phyloP scores from a whole-genome alignment of 2,888 invertebrate genomes.

The Operophtera brumata region DNA sequence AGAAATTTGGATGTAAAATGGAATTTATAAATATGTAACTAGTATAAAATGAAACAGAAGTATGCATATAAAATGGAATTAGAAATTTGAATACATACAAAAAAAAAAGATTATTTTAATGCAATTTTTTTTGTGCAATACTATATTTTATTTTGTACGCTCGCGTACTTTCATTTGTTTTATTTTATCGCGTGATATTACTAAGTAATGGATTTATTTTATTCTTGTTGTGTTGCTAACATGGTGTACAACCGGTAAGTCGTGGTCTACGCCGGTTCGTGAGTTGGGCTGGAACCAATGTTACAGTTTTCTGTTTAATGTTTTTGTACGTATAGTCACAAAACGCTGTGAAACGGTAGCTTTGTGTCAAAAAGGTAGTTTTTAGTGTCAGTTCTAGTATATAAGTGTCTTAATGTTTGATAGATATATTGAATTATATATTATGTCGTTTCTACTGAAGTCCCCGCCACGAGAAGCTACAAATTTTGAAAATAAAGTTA shows the following conservation, averaged over 20 bases:
- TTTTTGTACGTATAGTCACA: conserved; percentile 29
- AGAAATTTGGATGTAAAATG: too few species aligned
- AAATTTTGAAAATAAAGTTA: too few species aligned
- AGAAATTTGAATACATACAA: too few species aligned
- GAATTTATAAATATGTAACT: too few species aligned
- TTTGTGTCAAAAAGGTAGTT: conserved; percentile 16
- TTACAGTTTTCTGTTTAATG: background rate
- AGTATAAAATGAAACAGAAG: too few species aligned
- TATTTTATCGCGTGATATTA: background rate
- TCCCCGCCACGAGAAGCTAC: too few species aligned
- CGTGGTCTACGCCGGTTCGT: background rate
- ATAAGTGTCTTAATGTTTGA: conserved; percentile 1
- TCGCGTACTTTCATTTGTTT: background rate
- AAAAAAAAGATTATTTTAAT: too few species aligned
- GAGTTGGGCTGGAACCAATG: background rate
- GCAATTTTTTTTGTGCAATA: conserved; percentile 13
- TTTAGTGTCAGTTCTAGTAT: background rate
- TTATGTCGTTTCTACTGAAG: background rate
- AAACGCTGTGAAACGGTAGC: conserved; percentile 34
- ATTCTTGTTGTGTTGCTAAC: background rate
- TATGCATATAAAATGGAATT: too few species aligned
- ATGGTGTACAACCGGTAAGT: background rate
- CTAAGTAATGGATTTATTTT: background rate
- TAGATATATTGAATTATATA: background rate
- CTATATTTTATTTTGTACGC: background rate